Evolutionary conservation across 2,888 invertebrate species (phyloP).

Genomic region (Dynastes maya): DNA sequence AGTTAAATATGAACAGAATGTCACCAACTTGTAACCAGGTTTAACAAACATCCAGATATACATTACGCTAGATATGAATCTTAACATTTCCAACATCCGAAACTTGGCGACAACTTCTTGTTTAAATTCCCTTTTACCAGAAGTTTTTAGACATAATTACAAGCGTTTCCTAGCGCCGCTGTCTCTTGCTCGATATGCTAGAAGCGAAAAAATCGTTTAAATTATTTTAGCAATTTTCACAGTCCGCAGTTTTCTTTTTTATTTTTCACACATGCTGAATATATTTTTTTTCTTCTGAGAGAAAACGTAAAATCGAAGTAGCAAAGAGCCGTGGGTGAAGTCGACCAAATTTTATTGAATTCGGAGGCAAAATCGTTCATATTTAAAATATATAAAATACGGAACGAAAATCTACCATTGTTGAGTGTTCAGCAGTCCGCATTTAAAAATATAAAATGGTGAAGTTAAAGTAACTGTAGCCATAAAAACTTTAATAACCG

Average conservation of each 20-base stretch:
- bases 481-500: conserved; percentile 25
- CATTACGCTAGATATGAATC: conserved; percentile 45
- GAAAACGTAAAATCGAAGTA: conserved; percentile 4
- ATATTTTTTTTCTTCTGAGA: conserved; percentile 1
- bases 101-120: conserved; percentile 33
- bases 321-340: conserved; percentile 16
- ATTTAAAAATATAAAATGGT: conserved; percentile 21
- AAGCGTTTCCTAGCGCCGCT: background rate
- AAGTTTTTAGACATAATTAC: conserved; percentile 39
- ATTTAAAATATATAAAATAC: conserved; percentile 30
- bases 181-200: background rate
- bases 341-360: conserved; percentile 37
- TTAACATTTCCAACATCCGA: conserved; percentile 39
- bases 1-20: conserved; percentile 50
- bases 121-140: conserved; percentile 35
- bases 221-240: background rate
- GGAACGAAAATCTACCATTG: conserved; percentile 12
- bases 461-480: conserved; percentile 22
- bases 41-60: conserved; percentile 45
- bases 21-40: conserved; percentile 48
- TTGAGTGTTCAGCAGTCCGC: conserved; percentile 1
- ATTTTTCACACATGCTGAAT: background rate
- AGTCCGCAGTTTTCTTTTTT: background rate
- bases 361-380: conserved; percentile 26
- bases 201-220: conserved; percentile 1